A percentile compares a stretch with the other conserved stretches of the same genome.
Evolutionary conservation across 2,888 invertebrate genomes (phyloP).

Genomic region (Chymomyza procnemis): DNA sequence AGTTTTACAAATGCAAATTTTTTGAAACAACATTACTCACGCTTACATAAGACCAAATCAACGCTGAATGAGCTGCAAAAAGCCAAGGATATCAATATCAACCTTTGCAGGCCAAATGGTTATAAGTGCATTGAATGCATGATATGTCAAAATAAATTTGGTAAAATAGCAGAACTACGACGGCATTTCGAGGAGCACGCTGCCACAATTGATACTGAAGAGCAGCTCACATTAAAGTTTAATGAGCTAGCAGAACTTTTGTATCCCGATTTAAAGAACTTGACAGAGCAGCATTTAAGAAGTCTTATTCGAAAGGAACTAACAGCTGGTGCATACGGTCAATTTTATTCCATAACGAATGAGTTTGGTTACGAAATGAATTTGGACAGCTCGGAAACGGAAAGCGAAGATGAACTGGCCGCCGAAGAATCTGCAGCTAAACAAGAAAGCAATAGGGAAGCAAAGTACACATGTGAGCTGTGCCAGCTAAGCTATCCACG

Average conservation of each 20-base stretch:
- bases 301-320: not conserved
- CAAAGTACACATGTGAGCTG: slow-evolving; percentile 65
- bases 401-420: slow-evolving; percentile 7
- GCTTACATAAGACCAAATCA: slow-evolving; percentile 52
- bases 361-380: slow-evolving; percentile 66
- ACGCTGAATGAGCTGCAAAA: not conserved
- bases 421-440: not conserved
- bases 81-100: slow-evolving; percentile 18
- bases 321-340: not conserved
- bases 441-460: not conserved
- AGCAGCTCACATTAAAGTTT: not conserved
- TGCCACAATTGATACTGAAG: not conserved
- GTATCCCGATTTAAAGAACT: not conserved
- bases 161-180: slow-evolving; percentile 42
- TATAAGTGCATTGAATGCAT: slow-evolving; percentile 56
- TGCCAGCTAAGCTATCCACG: slow-evolving; percentile 64
- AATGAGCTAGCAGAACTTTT: not conserved
- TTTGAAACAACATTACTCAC: slow-evolving; percentile 66
- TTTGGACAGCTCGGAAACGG: slow-evolving; percentile 49
- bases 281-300: not conserved
- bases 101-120: slow-evolving; percentile 47
- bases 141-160: slow-evolving; percentile 52
- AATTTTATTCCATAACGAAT: slow-evolving; percentile 70
- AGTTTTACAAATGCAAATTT: slow-evolving; percentile 69
- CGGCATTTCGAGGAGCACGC: slow-evolving; percentile 34